These are phyloP conservation scores for Brachionichthys hirsutus DNA, from an alignment of 2,113 vertebrate genomes.

Conservation along the genomic window DNA sequence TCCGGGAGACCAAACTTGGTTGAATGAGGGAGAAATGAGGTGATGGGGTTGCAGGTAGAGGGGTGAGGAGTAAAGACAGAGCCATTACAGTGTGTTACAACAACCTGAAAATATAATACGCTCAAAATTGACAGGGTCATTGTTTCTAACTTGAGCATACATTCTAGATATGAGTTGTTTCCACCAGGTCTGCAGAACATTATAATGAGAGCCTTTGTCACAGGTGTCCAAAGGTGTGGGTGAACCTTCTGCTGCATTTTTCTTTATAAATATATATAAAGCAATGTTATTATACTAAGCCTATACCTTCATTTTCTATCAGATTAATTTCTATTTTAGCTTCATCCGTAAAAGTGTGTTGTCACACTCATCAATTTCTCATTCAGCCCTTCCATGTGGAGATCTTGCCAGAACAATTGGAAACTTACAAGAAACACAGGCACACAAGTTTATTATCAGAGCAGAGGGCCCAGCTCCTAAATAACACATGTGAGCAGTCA, in stretches of 20 bases:
- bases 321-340: no score
- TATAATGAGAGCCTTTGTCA: conserved; percentile 22
- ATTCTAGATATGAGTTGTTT: conserved; percentile 10
- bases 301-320: no score
- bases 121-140: conserved; percentile 6
- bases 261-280: not conserved
- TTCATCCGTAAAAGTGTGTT: no score
- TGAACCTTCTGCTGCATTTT: not conserved
- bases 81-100: conserved; percentile 1
- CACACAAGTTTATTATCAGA: no score
- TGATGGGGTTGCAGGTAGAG: not conserved
- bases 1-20: conserved; percentile 23
- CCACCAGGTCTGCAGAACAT: conserved; percentile 4
- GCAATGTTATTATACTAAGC: not conserved
- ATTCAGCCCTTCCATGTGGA: no score
- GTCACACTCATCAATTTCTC: no score
- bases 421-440: no score
- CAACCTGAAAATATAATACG: conserved; percentile 12
- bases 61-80: not conserved
- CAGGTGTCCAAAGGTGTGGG: conserved; percentile 6
- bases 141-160: conserved; percentile 10
- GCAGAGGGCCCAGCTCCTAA: no score
- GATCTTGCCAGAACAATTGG: no score
- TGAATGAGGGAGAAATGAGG: not conserved
- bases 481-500: no score